phyloP scores from a whole-genome alignment of 1,140 invertebrate genomes.

The Sycophaga agraensis region DNA sequence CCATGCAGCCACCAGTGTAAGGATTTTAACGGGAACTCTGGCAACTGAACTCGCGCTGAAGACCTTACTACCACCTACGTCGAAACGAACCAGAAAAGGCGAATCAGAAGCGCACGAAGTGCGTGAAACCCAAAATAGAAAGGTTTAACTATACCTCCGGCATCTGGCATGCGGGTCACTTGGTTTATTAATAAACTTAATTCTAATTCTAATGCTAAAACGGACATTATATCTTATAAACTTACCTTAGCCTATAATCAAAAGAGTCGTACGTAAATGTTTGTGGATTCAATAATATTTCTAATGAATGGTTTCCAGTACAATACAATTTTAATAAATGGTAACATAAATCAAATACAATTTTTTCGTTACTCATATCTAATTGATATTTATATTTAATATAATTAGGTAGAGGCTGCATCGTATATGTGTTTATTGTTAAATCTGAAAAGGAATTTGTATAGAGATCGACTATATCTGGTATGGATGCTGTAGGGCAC shows the following conservation, averaged over 20 bases:
- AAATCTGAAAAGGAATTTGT: conserved; percentile 64
- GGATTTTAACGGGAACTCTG: no score
- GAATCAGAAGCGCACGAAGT: no score
- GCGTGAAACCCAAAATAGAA: no score
- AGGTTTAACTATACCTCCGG: no score
- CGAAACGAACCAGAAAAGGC: no score
- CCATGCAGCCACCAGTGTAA: no score
- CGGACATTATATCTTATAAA: conserved; percentile 11
- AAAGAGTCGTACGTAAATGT: conserved; percentile 77
- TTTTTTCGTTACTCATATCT: conserved; percentile 40
- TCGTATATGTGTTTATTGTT: conserved; percentile 43
- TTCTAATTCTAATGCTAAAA: no score
- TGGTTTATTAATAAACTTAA: no score
- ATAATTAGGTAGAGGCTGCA: conserved; percentile 50
- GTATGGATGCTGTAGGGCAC: conserved; percentile 66
- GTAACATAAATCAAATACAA: conserved; percentile 74
- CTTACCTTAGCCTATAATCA: conserved; percentile 75
- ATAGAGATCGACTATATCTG: conserved; percentile 69
- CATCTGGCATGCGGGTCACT: no score
- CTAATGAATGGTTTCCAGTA: conserved; percentile 65
- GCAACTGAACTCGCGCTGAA: no score
- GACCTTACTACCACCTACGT: no score
- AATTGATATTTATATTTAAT: conserved; percentile 47
- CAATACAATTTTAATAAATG: conserved; percentile 79
- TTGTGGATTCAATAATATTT: conserved; percentile 72